Base-by-base conservation (phyloP, 2,888 invertebrate species). In the Mallateleia sp. region DNA sequence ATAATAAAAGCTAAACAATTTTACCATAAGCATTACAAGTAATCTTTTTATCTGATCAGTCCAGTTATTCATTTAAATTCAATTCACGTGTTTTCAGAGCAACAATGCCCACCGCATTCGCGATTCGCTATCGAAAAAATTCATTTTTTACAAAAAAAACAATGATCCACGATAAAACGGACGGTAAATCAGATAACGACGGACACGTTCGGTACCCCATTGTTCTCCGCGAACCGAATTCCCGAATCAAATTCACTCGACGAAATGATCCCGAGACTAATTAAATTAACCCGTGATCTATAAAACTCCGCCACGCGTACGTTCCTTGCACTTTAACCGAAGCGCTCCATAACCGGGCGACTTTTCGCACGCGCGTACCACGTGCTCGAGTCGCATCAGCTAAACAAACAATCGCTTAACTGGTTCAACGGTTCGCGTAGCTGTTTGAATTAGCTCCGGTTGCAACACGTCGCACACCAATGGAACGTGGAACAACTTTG, bases 341-440 rank as follows among this genome's bases (percentile, higher is more conserved):
- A 15, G 72, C n/a, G n/a, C 54, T 77, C 66, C 66, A 83, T 72
- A 78, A 77, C 64, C 24, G 81, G 25, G 66, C 45, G 77, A 79
- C 79, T 80, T 77, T 79, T 60, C 75, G 22, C 87, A 56, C 47
- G 77, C 77, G 67, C 74, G 82, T 72, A 62, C 85, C 88, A 88
- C 87, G 87, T 88, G 88, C 80, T 87, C 62, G 78, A 52, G 66
- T 52, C 58, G 47, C 85, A 86, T 75, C 88, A 82, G 81, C 82
- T 88, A 88, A 82, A 87, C 84, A 87, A 89, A 87, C 82, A 85
- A 77, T 77, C 72, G 67, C 60, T 86, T 82, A 81, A 86, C 69
- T 81, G 62, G 78, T 86, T 86, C 78, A 72, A 86, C 78, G 81
- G 80, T 80, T 72, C 62, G 71, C 72, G 47, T 18, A n/a, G n/a